Evolutionary conservation across 2,888 invertebrate genomes (phyloP).

Genomic region (Athrips mouffetella): DNA sequence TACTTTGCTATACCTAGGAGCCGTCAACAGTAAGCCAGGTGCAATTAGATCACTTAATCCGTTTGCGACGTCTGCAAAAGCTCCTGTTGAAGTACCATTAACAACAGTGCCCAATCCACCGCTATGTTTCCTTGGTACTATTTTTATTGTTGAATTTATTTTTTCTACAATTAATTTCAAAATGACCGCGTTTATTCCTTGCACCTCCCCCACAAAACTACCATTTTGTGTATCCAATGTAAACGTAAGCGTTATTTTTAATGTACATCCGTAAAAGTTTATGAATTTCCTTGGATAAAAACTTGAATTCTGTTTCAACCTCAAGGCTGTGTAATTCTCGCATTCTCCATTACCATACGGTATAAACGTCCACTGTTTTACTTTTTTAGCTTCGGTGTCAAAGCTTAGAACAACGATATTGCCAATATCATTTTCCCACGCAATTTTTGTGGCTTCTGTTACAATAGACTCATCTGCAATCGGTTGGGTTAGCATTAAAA

Average conservation of each 20-base stretch:
- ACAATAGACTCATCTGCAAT: slow-evolving; percentile 23
- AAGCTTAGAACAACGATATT: slow-evolving; percentile 42
- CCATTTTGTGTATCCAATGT: slow-evolving; percentile 36
- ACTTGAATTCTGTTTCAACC: slow-evolving; percentile 24
- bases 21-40: slow-evolving; percentile 35
- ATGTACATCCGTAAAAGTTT: slow-evolving; percentile 49
- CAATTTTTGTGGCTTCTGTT: slow-evolving; percentile 32
- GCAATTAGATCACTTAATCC: slow-evolving; percentile 40
- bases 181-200: slow-evolving; percentile 45
- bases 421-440: slow-evolving; percentile 45
- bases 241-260: slow-evolving; percentile 35
- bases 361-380: slow-evolving; percentile 40
- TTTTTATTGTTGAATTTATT: slow-evolving; percentile 41
- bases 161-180: slow-evolving; percentile 32
- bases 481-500: slow-evolving; percentile 35
- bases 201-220: slow-evolving; percentile 23
- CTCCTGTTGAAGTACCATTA: slow-evolving; percentile 23
- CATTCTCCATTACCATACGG: slow-evolving; percentile 44
- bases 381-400: slow-evolving; percentile 21
- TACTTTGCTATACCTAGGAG: slow-evolving; percentile 31
- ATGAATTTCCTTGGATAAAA: slow-evolving; percentile 45
- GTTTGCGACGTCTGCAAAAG: slow-evolving; percentile 36
- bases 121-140: slow-evolving; percentile 25
- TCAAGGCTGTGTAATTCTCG: slow-evolving; percentile 36
- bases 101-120: slow-evolving; percentile 29